Percentiles rank a stretch among this genome's conserved stretches.
phyloP scores from a whole-genome alignment of 2,113 vertebrate species.

The Prinia subflava region DNA sequence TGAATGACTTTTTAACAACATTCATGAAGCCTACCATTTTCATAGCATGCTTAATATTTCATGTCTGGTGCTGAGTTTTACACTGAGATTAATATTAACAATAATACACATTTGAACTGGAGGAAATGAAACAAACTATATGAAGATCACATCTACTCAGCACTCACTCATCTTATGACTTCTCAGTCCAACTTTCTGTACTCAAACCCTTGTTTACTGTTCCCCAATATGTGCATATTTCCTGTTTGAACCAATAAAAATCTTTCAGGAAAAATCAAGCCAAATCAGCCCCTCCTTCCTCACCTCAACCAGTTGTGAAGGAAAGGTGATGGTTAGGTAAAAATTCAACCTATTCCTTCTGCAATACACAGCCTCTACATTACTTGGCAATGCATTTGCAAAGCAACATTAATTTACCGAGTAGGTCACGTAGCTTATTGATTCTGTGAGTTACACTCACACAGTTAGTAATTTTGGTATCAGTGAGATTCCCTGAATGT shows the following conservation, averaged over 20 bases:
- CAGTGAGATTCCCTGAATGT: slow-evolving; percentile 40
- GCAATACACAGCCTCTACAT: not conserved
- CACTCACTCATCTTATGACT: not conserved
- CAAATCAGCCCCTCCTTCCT: not conserved
- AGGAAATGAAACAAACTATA: not conserved
- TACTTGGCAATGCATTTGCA: not conserved
- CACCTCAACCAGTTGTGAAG: not conserved
- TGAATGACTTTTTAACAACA: not conserved
- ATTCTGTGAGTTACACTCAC: not conserved
- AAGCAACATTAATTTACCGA: not conserved
- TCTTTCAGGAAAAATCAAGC: not conserved
- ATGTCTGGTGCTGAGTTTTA: slow-evolving; percentile 11
- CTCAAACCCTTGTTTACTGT: not conserved
- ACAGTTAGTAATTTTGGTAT: slow-evolving; percentile 34
- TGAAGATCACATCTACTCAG: not conserved
- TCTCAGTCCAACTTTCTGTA: not conserved
- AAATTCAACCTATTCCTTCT: not conserved
- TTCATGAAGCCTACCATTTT: not conserved
- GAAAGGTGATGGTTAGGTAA: not conserved
- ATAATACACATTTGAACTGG: not conserved
- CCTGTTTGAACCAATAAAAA: not conserved
- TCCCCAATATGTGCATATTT: not conserved
- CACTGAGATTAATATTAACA: not conserved
- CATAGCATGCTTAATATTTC: slow-evolving; percentile 19
- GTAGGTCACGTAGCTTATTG: not conserved